Base-by-base conservation (phyloP, 2,888 invertebrate genomes). In the Paralinhomoeus sp. region DNA sequence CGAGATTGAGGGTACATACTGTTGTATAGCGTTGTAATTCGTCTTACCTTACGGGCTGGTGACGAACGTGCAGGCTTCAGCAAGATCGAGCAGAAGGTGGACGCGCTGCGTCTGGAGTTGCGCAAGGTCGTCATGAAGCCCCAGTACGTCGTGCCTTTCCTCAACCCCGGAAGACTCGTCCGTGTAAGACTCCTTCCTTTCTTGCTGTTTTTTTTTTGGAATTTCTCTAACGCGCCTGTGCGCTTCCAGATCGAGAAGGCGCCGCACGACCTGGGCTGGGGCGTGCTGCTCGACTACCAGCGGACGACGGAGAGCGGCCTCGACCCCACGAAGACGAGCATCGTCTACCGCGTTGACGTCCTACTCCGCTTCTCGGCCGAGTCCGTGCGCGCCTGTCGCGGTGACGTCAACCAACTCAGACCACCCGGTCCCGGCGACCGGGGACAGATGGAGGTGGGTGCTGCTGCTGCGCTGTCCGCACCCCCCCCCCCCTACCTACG, bases 181-280 rank as follows among this genome's bases (percentile, higher is more conserved):
- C 81, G 84, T 69, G 83, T 89, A 62, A 57, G 48, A 37, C 37
- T 33, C 38, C 27, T 27, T 27, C 3, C 3, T 49, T 20, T 18
- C 12, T 12, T n/a, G 20, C 23, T 23, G 24, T 27, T 31, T 9
- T 21, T 12, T 33, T 35, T 31, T 17, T n/a, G 27, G 12, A 27
- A 27, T 12, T 27, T 27, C 27, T 27, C 27, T 12, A 27, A 27
- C 12, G 7, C 27, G 12, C 12, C 12, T 27, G 5, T 12, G 18
- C 35, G 5, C 5, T 21, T 3, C 7, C 51, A 80, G 78, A 73
- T 82, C 3, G 78, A 80, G 66, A 78, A 78, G 52, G 78, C 77
- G 38, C 75, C 75, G 33, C 73, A 78, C 51, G 80, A 82, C 57
- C 93, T 84, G 63, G 91, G 87, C 55, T 99, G 97, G 93, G 89